These are phyloP conservation scores for Chelonia mydas DNA, from an alignment of 2,797 vertebrate genomes.

Conservation along the genomic window DNA sequence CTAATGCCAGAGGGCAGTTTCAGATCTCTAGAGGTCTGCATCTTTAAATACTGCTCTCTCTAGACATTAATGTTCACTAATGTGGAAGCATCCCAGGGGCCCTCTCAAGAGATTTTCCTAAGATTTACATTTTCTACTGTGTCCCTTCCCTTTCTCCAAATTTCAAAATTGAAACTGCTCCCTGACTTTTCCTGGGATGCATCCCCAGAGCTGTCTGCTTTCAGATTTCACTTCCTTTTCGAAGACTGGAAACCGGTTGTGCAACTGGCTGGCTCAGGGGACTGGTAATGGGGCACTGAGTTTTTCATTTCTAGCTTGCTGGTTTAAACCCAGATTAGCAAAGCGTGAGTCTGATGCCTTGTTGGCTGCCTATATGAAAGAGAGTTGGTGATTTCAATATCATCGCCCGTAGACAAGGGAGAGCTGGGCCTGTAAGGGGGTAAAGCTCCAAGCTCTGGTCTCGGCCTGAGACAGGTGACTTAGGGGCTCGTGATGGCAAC, in stretches of 20 bases:
- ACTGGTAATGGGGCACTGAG: not conserved
- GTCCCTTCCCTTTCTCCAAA: conserved; percentile 1
- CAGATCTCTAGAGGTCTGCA: not conserved
- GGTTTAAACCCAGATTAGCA: not conserved
- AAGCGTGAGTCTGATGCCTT: not conserved
- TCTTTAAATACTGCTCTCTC: not conserved
- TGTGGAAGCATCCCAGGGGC: not conserved
- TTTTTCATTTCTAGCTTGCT: not conserved
- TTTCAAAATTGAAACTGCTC: conserved; percentile 10
- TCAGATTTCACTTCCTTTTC: not conserved
- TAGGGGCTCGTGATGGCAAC: no score
- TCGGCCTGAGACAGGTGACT: not conserved
- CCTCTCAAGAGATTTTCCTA: not conserved
- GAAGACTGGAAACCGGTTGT: not conserved
- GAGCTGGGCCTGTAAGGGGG: accelerated
- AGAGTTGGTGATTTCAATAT: not conserved
- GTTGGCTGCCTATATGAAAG: accelerated
- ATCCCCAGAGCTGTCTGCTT: not conserved
- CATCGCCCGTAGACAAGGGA: accelerated
- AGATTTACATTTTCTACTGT: not conserved
- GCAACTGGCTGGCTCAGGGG: not conserved
- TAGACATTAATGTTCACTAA: not conserved
- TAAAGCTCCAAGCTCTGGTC: not conserved
- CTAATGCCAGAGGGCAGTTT: not conserved
- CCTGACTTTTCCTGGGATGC: conserved; percentile 21